Conservation (phyloP, 2,888 invertebrate genomes). For the Drosophila acutilabella region DNA sequence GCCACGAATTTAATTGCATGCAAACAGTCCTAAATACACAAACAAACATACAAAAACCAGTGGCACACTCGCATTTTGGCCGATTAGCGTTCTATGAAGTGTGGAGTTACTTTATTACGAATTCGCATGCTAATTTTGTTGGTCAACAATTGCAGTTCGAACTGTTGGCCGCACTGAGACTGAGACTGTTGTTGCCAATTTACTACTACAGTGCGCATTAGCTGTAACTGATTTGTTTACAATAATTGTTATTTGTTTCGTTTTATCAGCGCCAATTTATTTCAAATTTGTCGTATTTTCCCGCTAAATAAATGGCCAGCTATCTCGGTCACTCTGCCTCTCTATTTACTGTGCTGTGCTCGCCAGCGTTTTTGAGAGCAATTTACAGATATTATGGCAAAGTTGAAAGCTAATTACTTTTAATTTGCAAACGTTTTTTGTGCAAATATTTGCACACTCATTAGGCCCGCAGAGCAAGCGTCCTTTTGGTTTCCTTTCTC, state of each 20-base stretch:
- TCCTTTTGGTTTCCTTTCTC: constrained; percentile 2
- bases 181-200: constrained; percentile 9
- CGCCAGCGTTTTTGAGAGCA: background rate
- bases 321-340: constrained; percentile 3
- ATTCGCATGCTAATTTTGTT: constrained; percentile 66
- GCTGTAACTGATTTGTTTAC: constrained; percentile 55
- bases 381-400: constrained; percentile 26
- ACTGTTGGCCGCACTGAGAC: constrained; percentile 6
- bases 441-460: constrained; percentile 62
- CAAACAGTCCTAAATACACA: constrained; percentile 42
- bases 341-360: background rate
- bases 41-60: background rate
- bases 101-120: constrained; percentile 62
- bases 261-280: constrained; percentile 49
- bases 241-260: constrained; percentile 66
- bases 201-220: constrained; percentile 3
- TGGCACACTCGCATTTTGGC: constrained; percentile 1
- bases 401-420: constrained; percentile 61
- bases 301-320: constrained; percentile 39
- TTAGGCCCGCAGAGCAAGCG: constrained; percentile 36
- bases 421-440: constrained; percentile 41
- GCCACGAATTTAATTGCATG: constrained; percentile 72
- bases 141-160: constrained; percentile 27
- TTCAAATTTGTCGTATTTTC: constrained; percentile 60
- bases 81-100: constrained; percentile 70